Evolutionary conservation across 1,140 invertebrate genomes (phyloP), one percentile per base, ranked within the genome.

Genomic region (Drosophila grimshawi): DNA sequence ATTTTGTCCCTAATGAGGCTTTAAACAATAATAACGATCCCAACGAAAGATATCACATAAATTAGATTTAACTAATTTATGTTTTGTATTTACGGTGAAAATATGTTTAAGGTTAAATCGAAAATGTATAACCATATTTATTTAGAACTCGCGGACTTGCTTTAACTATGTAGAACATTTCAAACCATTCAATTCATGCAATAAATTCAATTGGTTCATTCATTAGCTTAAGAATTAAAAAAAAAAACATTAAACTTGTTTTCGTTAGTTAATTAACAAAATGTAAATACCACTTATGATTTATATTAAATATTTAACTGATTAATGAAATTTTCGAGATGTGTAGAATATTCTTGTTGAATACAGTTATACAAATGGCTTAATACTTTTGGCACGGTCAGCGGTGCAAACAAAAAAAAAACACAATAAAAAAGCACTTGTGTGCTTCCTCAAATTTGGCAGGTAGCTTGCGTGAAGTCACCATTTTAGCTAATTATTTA

Each of bases 51-150:
- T 19, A 1, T 19, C 19, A 19, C 19, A 19, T 19, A 19, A 19
- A 19, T 19, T 19, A 19, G 19, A 19, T 19, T 19, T 19, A 19
- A 19, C 19, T 1, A 19, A 19, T 19, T 19, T 19, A 19, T 39
- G 39, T 43, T 43, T 43, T 43, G 39, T 4, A 43, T 19, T 19
- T 19, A 19, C 19, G 8, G n/a, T 43, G n/a, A 43, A 11, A 10
- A 35, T 51, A 35, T 3, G 52, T 35, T 51, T 56, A 19, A 19
- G 6, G 39, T 7, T 41, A 10, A 41, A 41, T 41, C n/a, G 19
- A 49, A 61, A 68, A 49, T 43, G n/a, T 48, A 56, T 70, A 63
- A 70, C 60, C 37, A 48, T 19, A 19, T 49, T 70, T 64, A 70
- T 56, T 70, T 64, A 56, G 67, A 48, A 63, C 33, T 70, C 55